These are phyloP conservation scores for Porphyrio hochstetteri DNA, from an alignment of 2,113 vertebrate species.

Conservation along the genomic window DNA sequence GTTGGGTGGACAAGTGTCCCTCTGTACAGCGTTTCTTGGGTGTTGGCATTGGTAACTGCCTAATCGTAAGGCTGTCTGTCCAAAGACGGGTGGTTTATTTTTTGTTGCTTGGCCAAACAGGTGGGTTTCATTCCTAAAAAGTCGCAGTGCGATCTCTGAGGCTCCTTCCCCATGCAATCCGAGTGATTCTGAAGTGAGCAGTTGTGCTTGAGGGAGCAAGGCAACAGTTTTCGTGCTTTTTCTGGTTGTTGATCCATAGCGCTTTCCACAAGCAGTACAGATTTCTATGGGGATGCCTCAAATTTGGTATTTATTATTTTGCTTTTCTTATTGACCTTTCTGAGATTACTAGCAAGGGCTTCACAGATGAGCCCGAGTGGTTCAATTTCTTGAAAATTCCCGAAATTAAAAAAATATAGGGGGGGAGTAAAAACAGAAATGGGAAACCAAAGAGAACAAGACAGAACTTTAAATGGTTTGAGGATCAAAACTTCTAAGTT, in stretches of 20 bases:
- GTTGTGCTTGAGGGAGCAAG: background rate
- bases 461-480: background rate
- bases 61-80: background rate
- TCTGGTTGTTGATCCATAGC: fast-evolving
- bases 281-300: background rate
- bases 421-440: background rate
- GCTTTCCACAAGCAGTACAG: background rate
- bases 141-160: background rate
- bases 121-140: background rate
- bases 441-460: background rate
- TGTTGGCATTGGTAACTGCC: background rate
- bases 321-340: background rate
- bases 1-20: fast-evolving
- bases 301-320: background rate
- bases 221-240: background rate
- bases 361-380: background rate
- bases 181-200: background rate
- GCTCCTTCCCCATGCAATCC: background rate
- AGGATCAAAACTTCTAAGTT: background rate
- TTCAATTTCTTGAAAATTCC: background rate
- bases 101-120: background rate
- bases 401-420: background rate
- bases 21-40: fast-evolving
- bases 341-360: background rate
- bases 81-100: background rate